Evolutionary conservation across 2,888 invertebrate genomes (phyloP), one percentile per base, ranked within the genome.

Genomic region (Ennomos quercinarius): DNA sequence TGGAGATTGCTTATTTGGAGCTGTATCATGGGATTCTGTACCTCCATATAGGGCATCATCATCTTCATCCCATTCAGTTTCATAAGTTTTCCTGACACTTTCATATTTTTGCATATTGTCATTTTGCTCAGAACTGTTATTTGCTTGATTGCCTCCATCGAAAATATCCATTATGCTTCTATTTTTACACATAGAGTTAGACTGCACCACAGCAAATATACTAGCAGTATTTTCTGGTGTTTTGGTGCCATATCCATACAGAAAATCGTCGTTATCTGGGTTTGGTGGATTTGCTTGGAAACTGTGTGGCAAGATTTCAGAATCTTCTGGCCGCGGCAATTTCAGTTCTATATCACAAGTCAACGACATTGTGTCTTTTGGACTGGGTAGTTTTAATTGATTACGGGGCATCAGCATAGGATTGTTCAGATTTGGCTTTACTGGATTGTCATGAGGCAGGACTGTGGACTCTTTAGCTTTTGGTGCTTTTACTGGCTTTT

Each of bases 141-240:
- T 61, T 38, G 62, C 61, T 50, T 71, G 65, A 27, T 76, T 77
- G 64, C 71, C 76, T 53, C 68, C 72, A 67, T 80, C 78, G 74
- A 92, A 92, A 61, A 92, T 91, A 64, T 92, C 92, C 80, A 87
- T 80, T 64, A 92, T 91, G 62, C 91, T 92, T 73, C 66, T 82
- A 70, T 87, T 91, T 77, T 86, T 90, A 38, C 64, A 72, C 8
- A 64, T 61, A 61, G 76, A 72, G 68, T 79, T 80, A 5, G 87
- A 83, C 62, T 91, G 90, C 10, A 89, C 87, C 2, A 81, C 66
- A 61, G 87, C 87, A 76, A 91, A 90, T 56, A 91, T 76, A 27
- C 80, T 71, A 35, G 82, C 72, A 37, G 75, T 73, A 52, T 74
- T 76, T 56, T 81, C 82, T 52, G 61, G 45, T n/a, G 62, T 54